These are phyloP conservation scores for Melinaea marsaeus DNA, from an alignment of 2,888 invertebrate genomes.

Conservation along the genomic window DNA sequence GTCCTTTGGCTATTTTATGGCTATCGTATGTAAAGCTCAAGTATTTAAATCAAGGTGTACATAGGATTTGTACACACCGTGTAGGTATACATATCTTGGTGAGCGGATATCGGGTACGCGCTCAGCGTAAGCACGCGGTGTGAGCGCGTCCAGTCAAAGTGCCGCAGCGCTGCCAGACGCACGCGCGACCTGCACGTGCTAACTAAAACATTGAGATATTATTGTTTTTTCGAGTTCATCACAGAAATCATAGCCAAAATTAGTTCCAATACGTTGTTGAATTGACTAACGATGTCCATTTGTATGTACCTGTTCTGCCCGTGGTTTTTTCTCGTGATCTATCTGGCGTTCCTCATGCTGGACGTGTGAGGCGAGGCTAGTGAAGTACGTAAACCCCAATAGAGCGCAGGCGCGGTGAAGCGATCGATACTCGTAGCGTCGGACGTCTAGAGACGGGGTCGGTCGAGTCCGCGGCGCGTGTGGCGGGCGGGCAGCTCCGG, in stretches of 20 bases:
- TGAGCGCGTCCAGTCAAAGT: conserved; percentile 77
- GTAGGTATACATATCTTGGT: conserved; percentile 62
- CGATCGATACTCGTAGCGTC: conserved; percentile 37
- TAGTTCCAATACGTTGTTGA: conserved; percentile 39
- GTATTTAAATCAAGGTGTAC: conserved; percentile 68
- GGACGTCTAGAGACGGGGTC: conserved; percentile 44
- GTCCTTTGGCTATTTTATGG: conserved; percentile 31
- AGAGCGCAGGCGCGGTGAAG: conserved; percentile 67
- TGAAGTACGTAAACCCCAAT: conserved; percentile 42
- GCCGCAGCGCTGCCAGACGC: conserved; percentile 76
- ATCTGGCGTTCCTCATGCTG: conserved; percentile 81
- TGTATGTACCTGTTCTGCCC: conserved; percentile 82
- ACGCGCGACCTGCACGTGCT: conserved; percentile 69
- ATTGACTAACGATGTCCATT: conserved; percentile 68
- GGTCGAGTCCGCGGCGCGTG: conserved; percentile 33
- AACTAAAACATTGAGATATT: conserved; percentile 58
- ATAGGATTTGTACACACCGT: conserved; percentile 48
- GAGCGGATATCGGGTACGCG: conserved; percentile 70
- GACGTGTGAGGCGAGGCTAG: conserved; percentile 71
- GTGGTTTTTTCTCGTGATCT: conserved; percentile 82
- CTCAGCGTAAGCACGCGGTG: conserved; percentile 62
- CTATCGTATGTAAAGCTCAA: conserved; percentile 46
- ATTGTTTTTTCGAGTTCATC: conserved; percentile 48
- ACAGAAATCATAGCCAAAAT: conserved; percentile 53
- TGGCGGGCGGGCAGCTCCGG: conserved; percentile 50